Conservation (phyloP, 2,888 invertebrate species). For the Tetheella fluctuosa region DNA sequence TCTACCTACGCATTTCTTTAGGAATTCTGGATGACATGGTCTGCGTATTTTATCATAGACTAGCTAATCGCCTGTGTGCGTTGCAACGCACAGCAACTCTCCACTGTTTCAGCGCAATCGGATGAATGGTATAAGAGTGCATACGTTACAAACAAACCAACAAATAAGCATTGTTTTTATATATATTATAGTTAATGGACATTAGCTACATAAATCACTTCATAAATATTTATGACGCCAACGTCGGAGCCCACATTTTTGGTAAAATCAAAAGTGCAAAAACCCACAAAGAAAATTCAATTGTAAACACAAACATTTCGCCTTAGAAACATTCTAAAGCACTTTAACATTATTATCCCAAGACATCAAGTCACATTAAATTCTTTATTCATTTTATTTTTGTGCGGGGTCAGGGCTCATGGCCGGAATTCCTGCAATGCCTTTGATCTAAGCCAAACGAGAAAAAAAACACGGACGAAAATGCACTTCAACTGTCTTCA, state of each 20-base stretch:
- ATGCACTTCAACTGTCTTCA: slow-evolving; percentile 83
- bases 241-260: not conserved
- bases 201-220: too few species aligned
- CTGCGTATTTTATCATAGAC: too few species aligned
- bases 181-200: too few species aligned
- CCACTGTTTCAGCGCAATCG: too few species aligned
- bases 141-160: too few species aligned
- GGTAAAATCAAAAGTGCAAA: slow-evolving; percentile 45
- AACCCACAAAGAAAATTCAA: slow-evolving; percentile 64
- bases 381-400: slow-evolving; percentile 79
- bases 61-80: too few species aligned
- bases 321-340: slow-evolving; percentile 67
- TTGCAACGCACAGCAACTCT: too few species aligned
- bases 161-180: too few species aligned
- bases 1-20: too few species aligned
- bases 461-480: slow-evolving; percentile 75
- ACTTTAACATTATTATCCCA: slow-evolving; percentile 75
- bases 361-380: slow-evolving; percentile 81
- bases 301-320: slow-evolving; percentile 72
- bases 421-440: slow-evolving; percentile 72
- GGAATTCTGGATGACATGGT: too few species aligned
- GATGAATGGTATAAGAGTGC: too few species aligned
- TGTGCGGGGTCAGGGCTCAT: slow-evolving; percentile 67
- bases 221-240: not conserved
- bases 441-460: slow-evolving; percentile 78